Evolutionary conservation across 2,113 vertebrate species (phyloP).

Genomic region (Megaleporinus macrocephalus): DNA sequence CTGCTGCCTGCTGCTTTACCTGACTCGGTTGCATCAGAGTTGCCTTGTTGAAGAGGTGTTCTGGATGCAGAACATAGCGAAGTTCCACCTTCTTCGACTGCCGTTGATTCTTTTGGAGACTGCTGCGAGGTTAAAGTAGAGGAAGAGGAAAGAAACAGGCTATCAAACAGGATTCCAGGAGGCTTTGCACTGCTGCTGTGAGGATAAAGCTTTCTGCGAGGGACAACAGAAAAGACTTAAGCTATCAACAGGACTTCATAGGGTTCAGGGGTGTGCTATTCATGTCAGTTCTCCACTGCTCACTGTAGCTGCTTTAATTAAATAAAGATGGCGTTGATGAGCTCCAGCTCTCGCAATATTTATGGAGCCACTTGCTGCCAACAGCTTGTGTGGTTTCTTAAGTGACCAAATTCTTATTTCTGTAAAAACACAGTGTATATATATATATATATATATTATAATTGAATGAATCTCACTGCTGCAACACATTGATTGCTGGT

Average conservation of each 20-base stretch:
- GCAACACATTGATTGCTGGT: no score
- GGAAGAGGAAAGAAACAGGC: background rate
- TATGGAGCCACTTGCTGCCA: background rate
- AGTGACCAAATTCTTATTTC: background rate
- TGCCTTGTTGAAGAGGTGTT: constrained; percentile 1
- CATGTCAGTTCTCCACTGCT: background rate
- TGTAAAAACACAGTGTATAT: no score
- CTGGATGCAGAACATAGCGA: background rate
- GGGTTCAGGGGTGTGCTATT: background rate
- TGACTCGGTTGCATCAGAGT: constrained; percentile 21
- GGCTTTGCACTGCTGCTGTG: background rate
- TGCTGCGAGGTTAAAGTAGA: background rate
- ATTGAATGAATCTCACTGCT: no score
- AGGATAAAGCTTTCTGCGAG: no score
- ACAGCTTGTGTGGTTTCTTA: background rate
- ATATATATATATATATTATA: no score
- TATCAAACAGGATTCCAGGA: background rate
- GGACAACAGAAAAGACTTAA: no score
- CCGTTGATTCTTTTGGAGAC: background rate
- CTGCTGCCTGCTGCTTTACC: background rate
- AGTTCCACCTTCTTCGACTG: background rate
- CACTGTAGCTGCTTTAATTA: no score
- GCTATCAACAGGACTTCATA: background rate
- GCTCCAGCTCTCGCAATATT: no score
- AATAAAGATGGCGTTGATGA: no score